These are phyloP conservation scores for Motacilla alba DNA, from an alignment of 2,113 vertebrate genomes.

Conservation along the genomic window DNA sequence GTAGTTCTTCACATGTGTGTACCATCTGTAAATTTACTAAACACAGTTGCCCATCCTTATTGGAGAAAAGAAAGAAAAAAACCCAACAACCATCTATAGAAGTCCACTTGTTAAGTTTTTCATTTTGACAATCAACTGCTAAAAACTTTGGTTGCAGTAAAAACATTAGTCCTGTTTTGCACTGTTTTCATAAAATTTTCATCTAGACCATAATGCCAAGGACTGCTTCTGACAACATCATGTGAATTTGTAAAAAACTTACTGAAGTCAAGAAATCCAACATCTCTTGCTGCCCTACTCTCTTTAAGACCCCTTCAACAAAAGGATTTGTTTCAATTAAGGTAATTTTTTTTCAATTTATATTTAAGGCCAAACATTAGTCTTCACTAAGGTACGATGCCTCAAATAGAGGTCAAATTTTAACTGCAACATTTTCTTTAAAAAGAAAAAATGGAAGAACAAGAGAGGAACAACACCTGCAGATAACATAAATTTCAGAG, in stretches of 20 bases:
- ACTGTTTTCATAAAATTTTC: neutral
- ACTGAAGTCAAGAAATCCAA: neutral
- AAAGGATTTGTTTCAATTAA: neutral
- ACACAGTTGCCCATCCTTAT: rapidly evolving
- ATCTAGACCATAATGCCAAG: neutral
- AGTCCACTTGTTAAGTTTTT: neutral
- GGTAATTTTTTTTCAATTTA: neutral
- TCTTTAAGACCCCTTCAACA: neutral
- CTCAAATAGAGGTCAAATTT: neutral
- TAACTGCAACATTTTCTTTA: neutral
- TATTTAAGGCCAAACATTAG: neutral
- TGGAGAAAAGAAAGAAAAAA: neutral
- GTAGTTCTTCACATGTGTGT: neutral
- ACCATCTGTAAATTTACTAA: neutral
- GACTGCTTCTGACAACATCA: neutral
- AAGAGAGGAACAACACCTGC: neutral
- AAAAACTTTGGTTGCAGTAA: neutral
- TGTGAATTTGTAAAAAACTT: neutral
- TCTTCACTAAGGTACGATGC: neutral
- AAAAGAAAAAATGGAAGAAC: neutral
- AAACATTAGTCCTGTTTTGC: neutral
- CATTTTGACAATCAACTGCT: neutral
- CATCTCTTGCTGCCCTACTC: neutral
- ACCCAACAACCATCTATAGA: rapidly evolving
- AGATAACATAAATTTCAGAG: neutral